Conservation (phyloP, 1,140 invertebrate species). For the Antheraea mylitta region DNA sequence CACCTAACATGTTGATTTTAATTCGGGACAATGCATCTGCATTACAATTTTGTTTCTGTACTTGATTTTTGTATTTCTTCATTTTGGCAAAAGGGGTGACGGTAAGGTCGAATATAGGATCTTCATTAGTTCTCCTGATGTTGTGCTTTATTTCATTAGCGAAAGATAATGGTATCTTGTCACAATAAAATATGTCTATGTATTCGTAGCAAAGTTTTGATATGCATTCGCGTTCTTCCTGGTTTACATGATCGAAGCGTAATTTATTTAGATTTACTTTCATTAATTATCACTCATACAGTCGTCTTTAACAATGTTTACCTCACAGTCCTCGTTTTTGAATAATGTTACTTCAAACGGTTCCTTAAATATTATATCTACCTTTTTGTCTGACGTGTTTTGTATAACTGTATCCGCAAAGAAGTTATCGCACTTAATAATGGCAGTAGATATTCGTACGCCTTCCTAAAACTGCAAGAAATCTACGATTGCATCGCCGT, state of each 20-base stretch:
- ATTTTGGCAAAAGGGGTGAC: constrained; percentile 7
- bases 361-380: constrained; percentile 13
- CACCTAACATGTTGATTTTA: constrained; percentile 19
- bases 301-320: neutral
- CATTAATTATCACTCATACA: constrained; percentile 10
- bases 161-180: constrained; percentile 29
- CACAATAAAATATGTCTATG: constrained; percentile 37
- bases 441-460: constrained; percentile 16
- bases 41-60: constrained; percentile 18
- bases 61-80: constrained; percentile 15
- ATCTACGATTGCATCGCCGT: constrained; percentile 17
- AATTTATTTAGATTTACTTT: constrained; percentile 30
- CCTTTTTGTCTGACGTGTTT: constrained; percentile 12
- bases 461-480: constrained; percentile 14
- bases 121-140: constrained; percentile 11
- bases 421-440: constrained; percentile 15
- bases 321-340: constrained; percentile 8
- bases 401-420: constrained; percentile 16
- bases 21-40: constrained; percentile 25
- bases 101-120: constrained; percentile 13
- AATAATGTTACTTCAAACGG: constrained; percentile 10
- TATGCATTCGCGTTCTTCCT: constrained; percentile 28
- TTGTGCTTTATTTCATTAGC: constrained; percentile 23
- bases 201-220: constrained; percentile 32
- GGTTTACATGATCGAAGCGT: constrained; percentile 29